phyloP scores from a whole-genome alignment of 1,140 invertebrate species.

The Coptotermes formosanus region DNA sequence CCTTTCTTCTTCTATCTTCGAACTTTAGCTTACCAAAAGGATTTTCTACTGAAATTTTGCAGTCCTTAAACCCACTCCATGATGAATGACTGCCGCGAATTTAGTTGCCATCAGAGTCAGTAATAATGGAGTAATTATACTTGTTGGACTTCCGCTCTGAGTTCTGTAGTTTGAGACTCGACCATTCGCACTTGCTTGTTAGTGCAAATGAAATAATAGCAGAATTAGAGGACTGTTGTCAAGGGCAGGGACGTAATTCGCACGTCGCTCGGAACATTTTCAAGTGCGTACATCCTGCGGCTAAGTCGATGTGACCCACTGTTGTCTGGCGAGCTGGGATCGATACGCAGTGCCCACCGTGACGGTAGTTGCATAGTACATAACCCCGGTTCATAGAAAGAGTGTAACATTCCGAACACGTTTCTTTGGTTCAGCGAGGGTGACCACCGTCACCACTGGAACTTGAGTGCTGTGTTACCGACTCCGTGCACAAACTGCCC shows the following conservation, averaged over 20 bases:
- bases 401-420: background rate
- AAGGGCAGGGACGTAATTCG: background rate
- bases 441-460: background rate
- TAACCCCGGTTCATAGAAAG: background rate
- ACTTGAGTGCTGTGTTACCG: background rate
- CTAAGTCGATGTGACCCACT: background rate
- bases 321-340: background rate
- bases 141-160: too few relatives aligned
- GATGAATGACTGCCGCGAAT: too few relatives aligned
- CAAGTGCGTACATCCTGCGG: constrained; percentile 13
- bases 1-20: too few relatives aligned
- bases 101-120: too few relatives aligned
- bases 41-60: too few relatives aligned
- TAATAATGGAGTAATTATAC: too few relatives aligned
- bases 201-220: too few relatives aligned
- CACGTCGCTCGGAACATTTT: background rate
- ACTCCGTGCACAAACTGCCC: background rate
- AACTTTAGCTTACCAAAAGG: too few relatives aligned
- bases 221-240: too few relatives aligned
- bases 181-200: too few relatives aligned
- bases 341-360: background rate
- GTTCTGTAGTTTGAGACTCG: too few relatives aligned
- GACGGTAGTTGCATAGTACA: background rate
- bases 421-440: background rate
- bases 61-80: too few relatives aligned